phyloP scores from a whole-genome alignment of 2,888 invertebrate genomes.

The Girardia tigrina region DNA sequence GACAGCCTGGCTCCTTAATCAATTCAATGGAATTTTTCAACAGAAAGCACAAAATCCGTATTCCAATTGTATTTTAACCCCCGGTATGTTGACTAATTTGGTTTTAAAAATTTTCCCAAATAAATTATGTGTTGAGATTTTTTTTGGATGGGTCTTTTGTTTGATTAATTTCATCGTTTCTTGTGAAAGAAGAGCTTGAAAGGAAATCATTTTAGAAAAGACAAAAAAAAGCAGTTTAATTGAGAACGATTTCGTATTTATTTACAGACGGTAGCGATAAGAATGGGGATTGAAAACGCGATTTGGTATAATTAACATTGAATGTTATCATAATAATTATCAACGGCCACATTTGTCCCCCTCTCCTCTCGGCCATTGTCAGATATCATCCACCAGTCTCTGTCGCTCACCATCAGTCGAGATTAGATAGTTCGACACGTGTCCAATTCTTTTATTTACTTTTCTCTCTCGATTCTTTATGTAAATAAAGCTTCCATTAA shows the following conservation, averaged over 20 bases:
- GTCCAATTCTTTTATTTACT: neutral
- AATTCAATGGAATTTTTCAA: neutral
- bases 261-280: constrained; percentile 23
- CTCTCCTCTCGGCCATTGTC: neutral
- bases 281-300: neutral
- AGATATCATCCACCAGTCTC: neutral
- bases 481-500: neutral
- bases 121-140: no score
- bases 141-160: no score
- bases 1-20: constrained; percentile 17
- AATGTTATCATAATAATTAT: constrained; percentile 6
- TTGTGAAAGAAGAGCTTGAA: no score
- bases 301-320: neutral
- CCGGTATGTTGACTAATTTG: no score
- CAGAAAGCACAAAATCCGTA: neutral
- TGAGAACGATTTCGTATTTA: neutral
- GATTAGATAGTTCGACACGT: constrained; percentile 18
- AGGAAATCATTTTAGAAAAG: neutral
- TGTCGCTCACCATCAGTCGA: constrained; percentile 11
- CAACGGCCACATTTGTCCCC: neutral
- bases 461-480: neutral
- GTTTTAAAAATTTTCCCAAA: no score
- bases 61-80: no score
- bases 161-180: no score
- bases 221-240: no score